Evolutionary conservation across 2,888 invertebrate genomes (phyloP).

Genomic region (Caradrina clavipalpis): DNA sequence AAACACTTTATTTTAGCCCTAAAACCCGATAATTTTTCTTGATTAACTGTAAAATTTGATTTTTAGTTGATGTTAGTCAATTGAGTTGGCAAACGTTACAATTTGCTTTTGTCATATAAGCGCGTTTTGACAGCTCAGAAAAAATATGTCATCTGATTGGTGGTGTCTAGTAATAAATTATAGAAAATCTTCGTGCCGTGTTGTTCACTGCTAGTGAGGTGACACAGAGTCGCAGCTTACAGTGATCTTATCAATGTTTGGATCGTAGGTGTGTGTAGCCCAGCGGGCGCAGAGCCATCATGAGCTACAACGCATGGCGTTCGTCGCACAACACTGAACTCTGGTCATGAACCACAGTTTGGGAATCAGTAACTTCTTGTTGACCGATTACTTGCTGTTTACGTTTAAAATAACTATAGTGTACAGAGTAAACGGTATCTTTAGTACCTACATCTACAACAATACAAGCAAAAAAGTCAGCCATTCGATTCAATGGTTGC

Average conservation of each 20-base stretch:
- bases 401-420: conserved; percentile 7
- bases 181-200: not conserved
- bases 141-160: too few species aligned
- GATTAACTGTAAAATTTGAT: too few species aligned
- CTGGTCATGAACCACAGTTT: conserved; percentile 10
- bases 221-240: conserved; percentile 2
- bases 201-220: not conserved
- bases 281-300: conserved; percentile 17
- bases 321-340: not conserved
- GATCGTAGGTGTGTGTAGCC: conserved; percentile 15
- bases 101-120: too few species aligned
- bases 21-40: too few species aligned
- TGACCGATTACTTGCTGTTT: conserved; percentile 16
- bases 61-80: too few species aligned
- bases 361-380: not conserved
- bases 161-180: too few species aligned
- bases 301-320: conserved; percentile 28
- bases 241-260: conserved; percentile 12
- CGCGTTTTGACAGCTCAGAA: too few species aligned
- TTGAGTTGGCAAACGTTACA: too few species aligned
- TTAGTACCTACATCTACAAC: conserved; percentile 30
- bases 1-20: too few species aligned
- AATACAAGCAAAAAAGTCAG: conserved; percentile 22
- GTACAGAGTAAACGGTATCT: conserved; percentile 27
- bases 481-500: conserved; percentile 17